Evolutionary conservation across 2,888 invertebrate species (phyloP).

Genomic region (Biston stratarius): DNA sequence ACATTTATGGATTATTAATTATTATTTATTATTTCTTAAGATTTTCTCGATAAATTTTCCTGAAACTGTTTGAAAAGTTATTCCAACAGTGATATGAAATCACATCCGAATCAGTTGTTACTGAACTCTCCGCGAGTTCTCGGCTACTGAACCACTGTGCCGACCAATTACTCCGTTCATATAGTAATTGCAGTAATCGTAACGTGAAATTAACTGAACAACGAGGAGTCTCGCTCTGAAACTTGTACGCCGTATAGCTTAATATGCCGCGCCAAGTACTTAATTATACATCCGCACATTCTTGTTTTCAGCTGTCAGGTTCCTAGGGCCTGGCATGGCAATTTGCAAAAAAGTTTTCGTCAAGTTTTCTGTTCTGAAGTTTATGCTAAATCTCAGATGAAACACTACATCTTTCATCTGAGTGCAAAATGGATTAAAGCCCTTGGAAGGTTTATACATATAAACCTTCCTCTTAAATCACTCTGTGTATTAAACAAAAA

Average conservation of each 20-base stretch:
- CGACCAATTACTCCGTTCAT: conserved; percentile 42
- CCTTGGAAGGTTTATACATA: no score
- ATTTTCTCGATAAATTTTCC: neutral
- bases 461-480: no score
- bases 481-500: no score
- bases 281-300: conserved; percentile 6
- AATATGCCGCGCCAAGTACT: conserved; percentile 24
- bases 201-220: conserved; percentile 51
- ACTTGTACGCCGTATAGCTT: conserved; percentile 41
- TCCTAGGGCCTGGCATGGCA: neutral
- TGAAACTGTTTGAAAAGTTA: conserved; percentile 28
- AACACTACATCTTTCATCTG: no score
- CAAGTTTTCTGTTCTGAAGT: no score
- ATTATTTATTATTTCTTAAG: neutral
- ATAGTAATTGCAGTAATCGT: conserved; percentile 49
- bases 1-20: no score
- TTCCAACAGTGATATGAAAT: neutral
- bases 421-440: no score
- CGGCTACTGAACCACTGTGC: conserved; percentile 18
- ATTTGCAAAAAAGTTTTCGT: no score
- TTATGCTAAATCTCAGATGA: no score
- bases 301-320: conserved; percentile 9
- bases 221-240: conserved; percentile 42
- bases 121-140: conserved; percentile 14
- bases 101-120: conserved; percentile 27